A percentile compares a stretch with the other conserved stretches of the same genome.
Evolutionary conservation across 2,113 vertebrate genomes (phyloP).

Genomic region (Pollimyrus isidori): DNA sequence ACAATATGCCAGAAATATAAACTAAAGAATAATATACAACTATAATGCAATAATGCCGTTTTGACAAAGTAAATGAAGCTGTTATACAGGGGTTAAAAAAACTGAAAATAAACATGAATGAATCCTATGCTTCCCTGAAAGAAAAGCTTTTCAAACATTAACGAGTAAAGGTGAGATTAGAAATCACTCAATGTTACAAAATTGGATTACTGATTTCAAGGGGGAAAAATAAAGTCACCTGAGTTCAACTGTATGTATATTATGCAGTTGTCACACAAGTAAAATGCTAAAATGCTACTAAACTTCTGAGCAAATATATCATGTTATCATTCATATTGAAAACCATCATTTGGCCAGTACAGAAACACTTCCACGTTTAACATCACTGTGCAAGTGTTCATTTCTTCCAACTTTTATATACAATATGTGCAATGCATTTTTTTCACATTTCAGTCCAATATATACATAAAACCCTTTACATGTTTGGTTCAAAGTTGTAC

Average conservation of each 20-base stretch:
- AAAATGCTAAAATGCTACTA: constrained; percentile 16
- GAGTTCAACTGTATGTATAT: constrained; percentile 18
- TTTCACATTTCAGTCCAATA: constrained; percentile 20
- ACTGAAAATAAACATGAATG: neutral
- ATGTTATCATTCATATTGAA: neutral
- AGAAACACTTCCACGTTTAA: neutral
- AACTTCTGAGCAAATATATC: constrained; percentile 11
- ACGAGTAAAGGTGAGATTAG: neutral
- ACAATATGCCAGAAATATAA: constrained; percentile 25
- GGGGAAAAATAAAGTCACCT: neutral
- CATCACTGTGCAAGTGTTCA: constrained; percentile 12
- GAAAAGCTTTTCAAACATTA: neutral
- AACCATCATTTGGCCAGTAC: constrained; percentile 8
- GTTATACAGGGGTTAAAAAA: neutral
- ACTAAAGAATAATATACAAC: constrained; percentile 14
- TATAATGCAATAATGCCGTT: neutral
- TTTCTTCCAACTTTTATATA: constrained; percentile 14
- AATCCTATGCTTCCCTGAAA: constrained; percentile 4
- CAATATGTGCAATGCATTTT: constrained; percentile 18
- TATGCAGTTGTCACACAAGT: constrained; percentile 11
- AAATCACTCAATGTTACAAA: neutral
- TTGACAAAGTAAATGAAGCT: neutral
- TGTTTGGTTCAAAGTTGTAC: constrained; percentile 19
- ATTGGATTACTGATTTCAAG: neutral
- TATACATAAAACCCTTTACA: constrained; percentile 19